Evolutionary conservation across 1,140 invertebrate species (phyloP), one percentile per base, ranked within the genome.

Genomic region (Triops cancriformis): DNA sequence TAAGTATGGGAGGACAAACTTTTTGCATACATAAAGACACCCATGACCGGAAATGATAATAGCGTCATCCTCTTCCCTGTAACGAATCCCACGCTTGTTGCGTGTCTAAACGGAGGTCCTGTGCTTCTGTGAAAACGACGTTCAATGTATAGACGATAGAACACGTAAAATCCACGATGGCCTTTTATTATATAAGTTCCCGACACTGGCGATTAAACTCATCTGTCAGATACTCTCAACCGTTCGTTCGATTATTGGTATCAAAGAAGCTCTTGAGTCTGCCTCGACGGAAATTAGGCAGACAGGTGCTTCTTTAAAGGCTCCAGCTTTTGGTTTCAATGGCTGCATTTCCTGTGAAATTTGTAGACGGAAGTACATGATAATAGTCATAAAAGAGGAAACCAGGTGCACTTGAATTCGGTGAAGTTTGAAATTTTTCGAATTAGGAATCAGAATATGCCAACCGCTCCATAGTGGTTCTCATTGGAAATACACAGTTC

Each of bases 41-140:
- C 51, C 51, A 64, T 64, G 51, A 64, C 51, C 51, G 51, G 51
- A 64, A 64, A 64, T 23, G 51, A 64, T 23, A 64, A 64, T 64
- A 64, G 51, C 51, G 51, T 64, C 51, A 64, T n/a, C 51, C 10
- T 64, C 23, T 64, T 10, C 51, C n/a, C 51, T 23, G 10, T 23
- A 18, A 64, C 14, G 51, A 64, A 23, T 64, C 51, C 51, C 51
- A 64, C 51, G 51, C 51, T 64, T 3, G 14, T n/a, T n/a, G 14
- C 51, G 23, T 14, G 51, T n/a, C 51, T 23, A 64, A n/a, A 64
- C 18, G 23, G 23, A 23, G 18, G 23, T 23, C 51, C 7, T 37
- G 31, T 4, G 2, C 31, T 37, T 37, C 7, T 37, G 31, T 6
- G 51, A 23, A 23, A 64, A 64, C 51, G 18, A n/a, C 3, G 0